These are phyloP conservation scores for Pollimyrus isidori DNA, from an alignment of 2,113 vertebrate species.

Conservation along the genomic window DNA sequence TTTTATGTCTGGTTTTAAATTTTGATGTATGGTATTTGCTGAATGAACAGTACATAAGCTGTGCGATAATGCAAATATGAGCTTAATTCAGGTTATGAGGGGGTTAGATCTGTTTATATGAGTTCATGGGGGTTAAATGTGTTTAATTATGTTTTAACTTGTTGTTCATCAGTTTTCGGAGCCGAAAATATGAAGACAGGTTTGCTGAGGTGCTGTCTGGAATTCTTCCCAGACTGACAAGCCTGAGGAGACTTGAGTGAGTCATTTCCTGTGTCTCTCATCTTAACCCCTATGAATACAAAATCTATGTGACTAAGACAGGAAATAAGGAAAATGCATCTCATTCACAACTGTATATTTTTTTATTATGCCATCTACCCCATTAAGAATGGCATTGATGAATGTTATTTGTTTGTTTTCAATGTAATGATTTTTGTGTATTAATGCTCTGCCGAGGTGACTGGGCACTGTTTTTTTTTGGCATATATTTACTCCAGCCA, in stretches of 20 bases:
- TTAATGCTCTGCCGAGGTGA: background rate
- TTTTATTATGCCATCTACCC: background rate
- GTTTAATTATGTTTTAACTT: background rate
- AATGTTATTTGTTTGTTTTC: background rate
- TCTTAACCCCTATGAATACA: background rate
- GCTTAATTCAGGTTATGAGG: background rate
- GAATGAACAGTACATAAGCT: background rate
- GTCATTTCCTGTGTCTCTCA: conserved; percentile 34
- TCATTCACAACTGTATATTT: background rate
- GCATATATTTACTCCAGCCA: background rate
- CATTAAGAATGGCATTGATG: background rate
- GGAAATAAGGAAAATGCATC: background rate
- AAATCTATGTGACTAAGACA: background rate
- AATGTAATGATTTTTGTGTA: background rate
- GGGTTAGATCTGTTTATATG: background rate
- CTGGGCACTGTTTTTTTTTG: background rate
- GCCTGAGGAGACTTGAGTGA: conserved; percentile 72
- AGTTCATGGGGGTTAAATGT: background rate
- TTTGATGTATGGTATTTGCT: background rate
- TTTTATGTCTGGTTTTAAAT: background rate
- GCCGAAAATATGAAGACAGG: conserved; percentile 67
- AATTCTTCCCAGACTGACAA: conserved; percentile 55
- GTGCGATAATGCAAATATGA: background rate
- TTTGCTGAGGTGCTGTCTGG: conserved; percentile 75
- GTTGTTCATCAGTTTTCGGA: conserved; percentile 64